phyloP scores from a whole-genome alignment of 2,113 vertebrate genomes.

The Ochotona princeps region DNA sequence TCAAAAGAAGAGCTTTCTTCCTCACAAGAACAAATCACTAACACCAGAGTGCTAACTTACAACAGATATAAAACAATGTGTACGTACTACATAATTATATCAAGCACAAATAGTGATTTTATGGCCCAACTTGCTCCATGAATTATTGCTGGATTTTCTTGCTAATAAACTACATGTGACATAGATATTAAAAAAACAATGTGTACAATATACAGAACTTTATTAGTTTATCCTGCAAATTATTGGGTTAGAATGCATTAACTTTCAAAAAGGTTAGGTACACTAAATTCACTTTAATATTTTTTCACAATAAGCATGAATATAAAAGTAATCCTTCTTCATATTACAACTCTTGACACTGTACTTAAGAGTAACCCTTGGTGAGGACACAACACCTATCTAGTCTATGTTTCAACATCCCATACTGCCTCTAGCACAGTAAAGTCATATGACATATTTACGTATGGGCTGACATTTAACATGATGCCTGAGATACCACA shows the following conservation, averaged over 20 bases:
- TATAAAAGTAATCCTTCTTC: slow-evolving; percentile 21
- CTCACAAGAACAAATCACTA: slow-evolving; percentile 33
- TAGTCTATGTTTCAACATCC: neutral
- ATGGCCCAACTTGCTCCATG: too few species aligned
- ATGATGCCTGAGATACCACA: too few species aligned
- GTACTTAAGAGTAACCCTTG: slow-evolving; percentile 18
- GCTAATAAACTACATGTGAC: neutral
- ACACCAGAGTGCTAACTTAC: slow-evolving; percentile 13
- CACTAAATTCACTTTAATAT: slow-evolving; percentile 34
- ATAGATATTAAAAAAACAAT: neutral
- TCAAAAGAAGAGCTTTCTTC: slow-evolving; percentile 35
- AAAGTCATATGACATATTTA: slow-evolving; percentile 53
- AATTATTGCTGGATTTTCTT: too few species aligned
- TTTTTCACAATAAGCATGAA: slow-evolving; percentile 41
- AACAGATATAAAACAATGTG: neutral
- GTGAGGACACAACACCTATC: slow-evolving; percentile 7
- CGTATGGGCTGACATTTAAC: too few species aligned
- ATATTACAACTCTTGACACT: slow-evolving; percentile 34
- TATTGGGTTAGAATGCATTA: slow-evolving; percentile 26
- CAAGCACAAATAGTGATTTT: too few species aligned
- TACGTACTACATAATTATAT: neutral
- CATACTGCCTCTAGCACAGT: neutral
- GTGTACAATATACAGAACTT: neutral
- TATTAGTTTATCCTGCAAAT: slow-evolving; percentile 48
- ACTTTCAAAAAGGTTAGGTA: slow-evolving; percentile 35